Percentiles rank a stretch among this genome's conserved stretches.
These are phyloP conservation scores for Potamilus streckersoni DNA, from an alignment of 1,140 invertebrate species.

Conservation along the genomic window DNA sequence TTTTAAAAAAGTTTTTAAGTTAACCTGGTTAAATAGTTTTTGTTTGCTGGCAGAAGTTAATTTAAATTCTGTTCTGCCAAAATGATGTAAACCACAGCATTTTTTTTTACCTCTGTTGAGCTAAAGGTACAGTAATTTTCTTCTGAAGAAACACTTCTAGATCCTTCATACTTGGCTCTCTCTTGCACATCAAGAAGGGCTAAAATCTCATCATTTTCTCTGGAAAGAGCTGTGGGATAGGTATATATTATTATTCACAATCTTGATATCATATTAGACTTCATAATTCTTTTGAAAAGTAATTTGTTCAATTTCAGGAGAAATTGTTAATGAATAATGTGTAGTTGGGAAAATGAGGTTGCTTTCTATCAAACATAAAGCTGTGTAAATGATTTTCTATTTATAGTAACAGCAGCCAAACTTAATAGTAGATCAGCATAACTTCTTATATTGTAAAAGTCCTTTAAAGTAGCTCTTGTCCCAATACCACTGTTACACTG, in stretches of 20 bases:
- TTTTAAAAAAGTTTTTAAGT: no score
- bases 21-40: background rate
- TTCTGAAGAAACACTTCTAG: constrained; percentile 44
- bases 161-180: constrained; percentile 51
- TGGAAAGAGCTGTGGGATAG: constrained; percentile 39
- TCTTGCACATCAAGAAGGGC: constrained; percentile 63
- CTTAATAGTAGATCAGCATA: no score
- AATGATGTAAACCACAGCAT: background rate
- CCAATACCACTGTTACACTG: background rate
- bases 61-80: background rate
- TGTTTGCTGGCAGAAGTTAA: background rate
- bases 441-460: no score
- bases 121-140: constrained; percentile 56
- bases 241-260: background rate
- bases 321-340: background rate
- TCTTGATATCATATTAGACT: background rate
- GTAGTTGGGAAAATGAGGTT: background rate
- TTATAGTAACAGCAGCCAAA: no score
- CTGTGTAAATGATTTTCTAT: no score
- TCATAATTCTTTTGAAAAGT: background rate
- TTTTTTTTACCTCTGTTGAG: constrained; percentile 59
- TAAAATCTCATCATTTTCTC: constrained; percentile 62
- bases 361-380: background rate
- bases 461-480: background rate
- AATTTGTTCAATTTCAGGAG: background rate